Evolutionary conservation across 2,888 invertebrate genomes (phyloP).

Genomic region (Rotaria macrura): DNA sequence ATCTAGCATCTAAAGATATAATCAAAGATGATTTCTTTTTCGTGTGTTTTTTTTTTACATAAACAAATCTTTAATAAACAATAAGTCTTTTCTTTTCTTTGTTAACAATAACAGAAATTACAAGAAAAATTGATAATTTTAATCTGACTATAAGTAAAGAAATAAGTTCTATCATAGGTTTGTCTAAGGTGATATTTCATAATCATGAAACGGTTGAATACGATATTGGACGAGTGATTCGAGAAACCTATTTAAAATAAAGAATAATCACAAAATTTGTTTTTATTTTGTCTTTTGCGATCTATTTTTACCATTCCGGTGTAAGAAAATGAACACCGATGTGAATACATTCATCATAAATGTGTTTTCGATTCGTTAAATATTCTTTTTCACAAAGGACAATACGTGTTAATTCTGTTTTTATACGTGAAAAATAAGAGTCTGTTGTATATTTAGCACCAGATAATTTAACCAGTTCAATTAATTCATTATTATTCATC

Average conservation of each 20-base stretch:
- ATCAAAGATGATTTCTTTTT: background rate
- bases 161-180: background rate
- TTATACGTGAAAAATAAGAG: slow-evolving; percentile 6
- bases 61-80: too few relatives aligned
- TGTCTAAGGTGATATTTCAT: background rate
- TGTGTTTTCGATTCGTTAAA: background rate
- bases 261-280: too few relatives aligned
- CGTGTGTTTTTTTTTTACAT: background rate
- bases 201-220: slow-evolving; percentile 12
- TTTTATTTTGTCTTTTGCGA: background rate
- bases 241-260: background rate
- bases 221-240: slow-evolving; percentile 1
- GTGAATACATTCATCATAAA: background rate
- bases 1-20: background rate
- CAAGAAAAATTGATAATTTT: background rate
- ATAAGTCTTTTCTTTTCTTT: too few relatives aligned
- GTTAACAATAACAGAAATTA: background rate
- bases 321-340: background rate
- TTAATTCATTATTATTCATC: slow-evolving; percentile 1
- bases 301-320: background rate
- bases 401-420: background rate
- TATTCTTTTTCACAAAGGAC: slow-evolving; percentile 17
- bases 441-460: background rate
- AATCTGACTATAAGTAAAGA: background rate
- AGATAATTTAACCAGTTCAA: background rate